Percentiles rank a stretch among this genome's conserved stretches.
These are phyloP conservation scores for Stenopsyche tienmushanensis DNA, from an alignment of 1,140 invertebrate genomes.

Conservation along the genomic window DNA sequence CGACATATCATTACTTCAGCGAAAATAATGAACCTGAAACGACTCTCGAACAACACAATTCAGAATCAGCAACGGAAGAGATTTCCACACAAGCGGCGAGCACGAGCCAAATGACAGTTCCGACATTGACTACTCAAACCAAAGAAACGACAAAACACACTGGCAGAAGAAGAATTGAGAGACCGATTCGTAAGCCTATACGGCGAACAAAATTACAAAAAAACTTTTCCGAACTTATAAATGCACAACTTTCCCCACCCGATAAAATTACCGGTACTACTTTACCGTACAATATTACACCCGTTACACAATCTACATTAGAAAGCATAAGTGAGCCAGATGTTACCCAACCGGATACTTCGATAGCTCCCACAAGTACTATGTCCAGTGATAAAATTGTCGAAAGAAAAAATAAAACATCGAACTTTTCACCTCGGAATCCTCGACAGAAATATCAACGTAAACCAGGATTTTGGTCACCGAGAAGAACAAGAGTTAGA, in stretches of 20 bases:
- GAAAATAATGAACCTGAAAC: slow-evolving; percentile 8
- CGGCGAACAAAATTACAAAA: slow-evolving; percentile 37
- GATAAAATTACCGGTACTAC: slow-evolving; percentile 39
- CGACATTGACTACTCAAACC: slow-evolving; percentile 42
- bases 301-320: slow-evolving; percentile 44
- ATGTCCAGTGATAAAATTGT: not conserved
- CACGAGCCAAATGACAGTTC: slow-evolving; percentile 33
- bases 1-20: not conserved
- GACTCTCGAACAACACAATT: slow-evolving; percentile 10
- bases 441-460: slow-evolving; percentile 29
- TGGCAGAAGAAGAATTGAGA: not conserved
- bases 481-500: slow-evolving; percentile 19
- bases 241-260: slow-evolving; percentile 45
- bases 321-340: not conserved
- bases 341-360: not conserved
- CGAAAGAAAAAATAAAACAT: not conserved
- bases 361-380: not conserved
- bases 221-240: slow-evolving; percentile 44
- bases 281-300: slow-evolving; percentile 38
- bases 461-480: slow-evolving; percentile 45
- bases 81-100: slow-evolving; percentile 16
- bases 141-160: slow-evolving; percentile 32
- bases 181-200: slow-evolving; percentile 14
- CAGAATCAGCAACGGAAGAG: not conserved
- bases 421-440: slow-evolving; percentile 10